Base-by-base conservation (phyloP, 2,888 invertebrate genomes). In the Lasioglossum vierecki region DNA sequence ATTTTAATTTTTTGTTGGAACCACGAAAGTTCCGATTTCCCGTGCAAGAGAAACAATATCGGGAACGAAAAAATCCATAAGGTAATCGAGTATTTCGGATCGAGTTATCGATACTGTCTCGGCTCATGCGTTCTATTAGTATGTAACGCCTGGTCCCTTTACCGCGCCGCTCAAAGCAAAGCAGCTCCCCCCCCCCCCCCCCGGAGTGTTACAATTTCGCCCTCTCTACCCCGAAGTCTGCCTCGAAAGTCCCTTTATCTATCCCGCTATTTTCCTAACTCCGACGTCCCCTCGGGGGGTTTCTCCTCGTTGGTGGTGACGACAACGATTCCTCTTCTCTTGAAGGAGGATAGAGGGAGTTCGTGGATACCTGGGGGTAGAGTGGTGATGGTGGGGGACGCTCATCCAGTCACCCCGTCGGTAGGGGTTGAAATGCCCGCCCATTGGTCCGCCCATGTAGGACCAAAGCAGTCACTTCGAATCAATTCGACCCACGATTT, bases 261-360 rank as follows among this genome's bases (percentile, higher is more conserved):
- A 91, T 92, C 91, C 91, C 92, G 92, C 92, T 93, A 94, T 94
- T 93, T 94, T 93, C 91, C 92, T 91, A 93, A 92, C 92, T 91
- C 89, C 88, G 89, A 88, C 87, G 86, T 82, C 83, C 88, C 88
- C 86, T 86, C 90, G 83, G 86, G 87, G 87, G 85, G 76, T 85
- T 89, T 86, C 88, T 86, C 79, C 90, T 86, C 86, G 86, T 86
- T 81, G 88, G 89, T 83, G 89, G 87, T 85, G 85, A 83, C 84
- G 82, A 83, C 84, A 80, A 85, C 88, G 87, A 86, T 79, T 83
- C 85, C 89, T 82, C 86, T 86, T 82, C 79, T 68, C 80, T 76
- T 76, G 79, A 76, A 75, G 79, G 60, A 81, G 82, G 80, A 74
- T 79, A 88, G 88, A 85, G 87, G 88, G 83, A 84, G 88, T 78